Base-by-base conservation (phyloP, 2,888 invertebrate species). In the Zygothrica quintamaculata region DNA sequence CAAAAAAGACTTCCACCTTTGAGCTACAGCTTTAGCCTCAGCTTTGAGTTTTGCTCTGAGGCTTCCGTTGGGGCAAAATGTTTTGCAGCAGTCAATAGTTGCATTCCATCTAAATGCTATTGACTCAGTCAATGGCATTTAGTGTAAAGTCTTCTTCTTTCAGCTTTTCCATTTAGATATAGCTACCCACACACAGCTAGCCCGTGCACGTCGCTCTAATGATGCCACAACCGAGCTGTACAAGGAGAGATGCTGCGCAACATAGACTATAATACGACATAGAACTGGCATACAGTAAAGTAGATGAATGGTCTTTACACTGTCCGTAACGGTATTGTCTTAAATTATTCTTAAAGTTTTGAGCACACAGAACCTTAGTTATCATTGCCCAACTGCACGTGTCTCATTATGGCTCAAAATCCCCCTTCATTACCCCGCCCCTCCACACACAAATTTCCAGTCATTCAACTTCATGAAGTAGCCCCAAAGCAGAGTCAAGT, bases 71-170 rank as follows among this genome's bases (percentile, higher is more conserved):
- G 22, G 29, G n/a, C n/a, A n/a, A 65, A 61, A 69, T 61, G 61
- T 69, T n/a, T 69, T 65, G 47, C 51, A 15, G 44, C 33, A 40
- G 16, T 22, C 18, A 22, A 22, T 47, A 46, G 16, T 51, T 9
- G 31, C 43, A 36, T 47, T 42, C 42, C 42, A 50, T 34, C 48
- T 55, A 52, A 62, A 43, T 31, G 53, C 43, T 66, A 52, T 77
- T 77, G 65, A 67, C 62, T 60, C 46, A 66, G 55, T 39, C 44
- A 66, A 74, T n/a, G n/a, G n/a, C n/a, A n/a, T n/a, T 77, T 74
- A 74, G 68, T 69, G 18, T 2, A 22, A 71, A 48, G 48, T 56
- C 48, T 46, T 43, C 4, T 48, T 15, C 34, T n/a, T 36, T 8
- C 22, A n/a, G n/a, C n/a, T n/a, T n/a, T n/a, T n/a, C n/a, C n/a